Base-by-base conservation (phyloP, 2,888 invertebrate species). In the Icerya purchasi region DNA sequence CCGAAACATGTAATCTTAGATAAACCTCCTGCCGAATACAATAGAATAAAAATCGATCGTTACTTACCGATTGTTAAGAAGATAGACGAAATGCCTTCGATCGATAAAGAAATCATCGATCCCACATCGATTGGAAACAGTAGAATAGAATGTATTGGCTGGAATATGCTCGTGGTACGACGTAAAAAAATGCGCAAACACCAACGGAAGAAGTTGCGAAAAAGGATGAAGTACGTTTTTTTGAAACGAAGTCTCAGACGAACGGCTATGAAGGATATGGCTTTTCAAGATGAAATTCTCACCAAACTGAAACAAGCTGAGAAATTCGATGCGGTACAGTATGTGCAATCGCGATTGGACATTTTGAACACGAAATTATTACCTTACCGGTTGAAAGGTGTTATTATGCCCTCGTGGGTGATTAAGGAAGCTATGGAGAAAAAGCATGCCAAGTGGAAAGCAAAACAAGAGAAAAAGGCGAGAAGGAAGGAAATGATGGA, bases 141-240 rank as follows among this genome's bases (percentile, higher is more conserved):
- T 1, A 56, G 56, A n/a, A 60, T 56, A 52, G 52, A 56, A 52
- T 55, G 55, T 21, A 53, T 55, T 36, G 19, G 49, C n/a, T 36
- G 36, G 36, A 36, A 36, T 36, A 60, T 60, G 60, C 56, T 60
- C n/a, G 20, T 50, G n/a, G 56, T 56, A 21, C 55, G 25, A 52
- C 51, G 53, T 2, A 60, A 60, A 20, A 60, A 60, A 52, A 56
- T 60, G 60, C 55, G 56, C 3, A 55, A 36, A 22, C 60, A 60
- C 18, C 14, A 52, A n/a, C 51, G 51, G 24, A 36, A 23, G n/a
- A 60, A 60, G 21, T 5, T 23, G n/a, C 51, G 51, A 2, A 55
- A 52, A 50, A 2, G 50, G 19, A 25, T 52, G 22, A 50, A 56
- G 3, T 60, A 23, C 21, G n/a, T 22, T 51, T 51, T 21, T 22